These are phyloP conservation scores for Daktulosphaira vitifoliae DNA, from an alignment of 1,140 invertebrate genomes.

Conservation along the genomic window DNA sequence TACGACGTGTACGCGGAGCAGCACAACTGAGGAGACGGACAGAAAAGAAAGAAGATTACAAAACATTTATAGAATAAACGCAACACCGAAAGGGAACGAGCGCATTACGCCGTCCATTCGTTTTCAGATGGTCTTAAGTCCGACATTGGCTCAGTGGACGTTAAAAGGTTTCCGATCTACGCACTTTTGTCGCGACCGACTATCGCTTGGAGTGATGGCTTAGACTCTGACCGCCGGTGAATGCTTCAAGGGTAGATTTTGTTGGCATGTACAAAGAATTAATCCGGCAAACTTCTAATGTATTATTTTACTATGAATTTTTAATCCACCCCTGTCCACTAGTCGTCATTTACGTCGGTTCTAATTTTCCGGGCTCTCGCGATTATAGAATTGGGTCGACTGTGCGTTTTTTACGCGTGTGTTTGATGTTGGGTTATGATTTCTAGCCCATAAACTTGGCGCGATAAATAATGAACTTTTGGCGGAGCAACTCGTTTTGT, in stretches of 20 bases:
- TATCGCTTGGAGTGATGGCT: neutral
- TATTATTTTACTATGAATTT: slow-evolving; percentile 8
- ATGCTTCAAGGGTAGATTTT: neutral
- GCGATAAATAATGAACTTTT: no score
- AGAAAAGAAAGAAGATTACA: neutral
- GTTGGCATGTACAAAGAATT: slow-evolving; percentile 3
- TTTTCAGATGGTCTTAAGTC: slow-evolving; percentile 4
- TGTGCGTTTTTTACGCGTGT: no score
- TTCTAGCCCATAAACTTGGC: no score
- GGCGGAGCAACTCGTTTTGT: no score
- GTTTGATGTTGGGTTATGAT: no score
- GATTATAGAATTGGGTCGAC: no score
- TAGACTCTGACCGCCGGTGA: neutral
- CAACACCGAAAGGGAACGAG: no score
- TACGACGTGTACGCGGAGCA: neutral
- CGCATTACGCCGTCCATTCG: no score
- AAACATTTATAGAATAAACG: no score
- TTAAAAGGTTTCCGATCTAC: slow-evolving; percentile 30
- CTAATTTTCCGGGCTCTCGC: no score
- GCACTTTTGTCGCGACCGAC: neutral
- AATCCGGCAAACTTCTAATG: neutral
- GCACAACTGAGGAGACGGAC: neutral
- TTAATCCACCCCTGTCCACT: slow-evolving; percentile 1
- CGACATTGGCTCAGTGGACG: neutral
- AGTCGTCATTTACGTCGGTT: no score